These are phyloP conservation scores for Ormyrus nitidulus DNA, from an alignment of 2,888 invertebrate genomes.

Conservation along the genomic window DNA sequence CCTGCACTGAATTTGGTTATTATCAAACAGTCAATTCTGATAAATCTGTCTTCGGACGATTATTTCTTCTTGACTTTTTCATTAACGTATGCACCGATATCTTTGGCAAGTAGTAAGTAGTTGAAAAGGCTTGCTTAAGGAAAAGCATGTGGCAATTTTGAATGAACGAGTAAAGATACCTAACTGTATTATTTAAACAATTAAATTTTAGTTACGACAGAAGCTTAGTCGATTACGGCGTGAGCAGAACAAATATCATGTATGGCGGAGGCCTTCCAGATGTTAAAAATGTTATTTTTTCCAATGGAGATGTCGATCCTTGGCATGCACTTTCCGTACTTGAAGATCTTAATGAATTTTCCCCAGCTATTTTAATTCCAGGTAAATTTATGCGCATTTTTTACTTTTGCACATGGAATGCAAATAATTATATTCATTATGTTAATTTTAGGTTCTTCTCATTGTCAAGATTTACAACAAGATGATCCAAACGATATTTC, in stretches of 20 bases:
- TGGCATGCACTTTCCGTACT: slow-evolving; percentile 78
- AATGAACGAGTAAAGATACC: neutral
- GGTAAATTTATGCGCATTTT: slow-evolving; percentile 58
- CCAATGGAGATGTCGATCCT: slow-evolving; percentile 80
- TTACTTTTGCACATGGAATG: neutral
- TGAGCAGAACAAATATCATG: slow-evolving; percentile 75
- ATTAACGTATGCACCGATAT: slow-evolving; percentile 74
- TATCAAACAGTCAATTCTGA: slow-evolving; percentile 84
- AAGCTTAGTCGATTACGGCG: slow-evolving; percentile 70
- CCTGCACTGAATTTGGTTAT: slow-evolving; percentile 91
- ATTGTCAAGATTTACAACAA: slow-evolving; percentile 63
- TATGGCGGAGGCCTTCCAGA: slow-evolving; percentile 77
- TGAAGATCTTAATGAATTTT: slow-evolving; percentile 69
- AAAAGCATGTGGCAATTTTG: neutral
- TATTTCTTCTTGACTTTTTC: slow-evolving; percentile 77
- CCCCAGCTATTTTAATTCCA: slow-evolving; percentile 68
- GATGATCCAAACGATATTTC: slow-evolving; percentile 55
- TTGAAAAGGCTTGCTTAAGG: neutral
- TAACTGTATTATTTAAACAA: neutral
- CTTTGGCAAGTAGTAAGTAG: slow-evolving; percentile 74
- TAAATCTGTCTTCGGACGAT: slow-evolving; percentile 80
- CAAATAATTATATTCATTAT: neutral
- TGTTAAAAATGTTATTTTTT: slow-evolving; percentile 78
- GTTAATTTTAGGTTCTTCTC: slow-evolving; percentile 63
- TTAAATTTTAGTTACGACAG: slow-evolving; percentile 62